Percentiles rank a stretch among this genome's conserved stretches.
Conservation (phyloP, 2,797 vertebrate genomes). For the Anguilla anguilla region DNA sequence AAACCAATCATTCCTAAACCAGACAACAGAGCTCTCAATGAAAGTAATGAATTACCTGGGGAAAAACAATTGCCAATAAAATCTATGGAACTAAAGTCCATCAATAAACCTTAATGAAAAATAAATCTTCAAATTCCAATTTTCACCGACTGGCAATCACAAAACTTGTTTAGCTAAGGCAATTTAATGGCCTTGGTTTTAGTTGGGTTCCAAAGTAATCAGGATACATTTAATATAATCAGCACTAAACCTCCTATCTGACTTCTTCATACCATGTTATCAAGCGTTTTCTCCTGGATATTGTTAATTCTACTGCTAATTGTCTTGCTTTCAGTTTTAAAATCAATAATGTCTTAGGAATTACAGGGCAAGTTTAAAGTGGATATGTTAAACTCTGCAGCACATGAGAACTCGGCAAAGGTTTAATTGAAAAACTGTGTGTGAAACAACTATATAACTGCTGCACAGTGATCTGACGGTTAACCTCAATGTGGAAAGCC, state of each 20-base stretch:
- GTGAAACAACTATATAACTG: not conserved
- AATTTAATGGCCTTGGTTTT: not conserved
- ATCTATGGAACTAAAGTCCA: not conserved
- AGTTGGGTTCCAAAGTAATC: not conserved
- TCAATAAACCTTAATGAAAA: not conserved
- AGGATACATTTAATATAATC: not conserved
- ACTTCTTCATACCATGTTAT: not conserved
- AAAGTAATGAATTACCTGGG: not conserved
- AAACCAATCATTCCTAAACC: not conserved
- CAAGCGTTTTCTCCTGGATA: not conserved
- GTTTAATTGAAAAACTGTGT: not conserved
- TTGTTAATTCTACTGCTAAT: not conserved
- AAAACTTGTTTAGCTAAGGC: not conserved
- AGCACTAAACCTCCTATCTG: not conserved
- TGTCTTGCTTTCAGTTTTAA: not conserved
- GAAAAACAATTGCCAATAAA: not conserved
- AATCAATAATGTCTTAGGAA: not conserved
- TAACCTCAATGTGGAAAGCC: not conserved
- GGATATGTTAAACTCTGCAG: not conserved
- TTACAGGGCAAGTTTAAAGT: not conserved
- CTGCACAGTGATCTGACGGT: not conserved
- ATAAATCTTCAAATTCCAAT: constrained; percentile 2
- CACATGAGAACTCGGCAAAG: not conserved
- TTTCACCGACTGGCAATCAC: not conserved
- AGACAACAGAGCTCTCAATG: not conserved